These are phyloP conservation scores for Addax nasomaculatus DNA, from an alignment of 2,113 vertebrate species.

Conservation along the genomic window DNA sequence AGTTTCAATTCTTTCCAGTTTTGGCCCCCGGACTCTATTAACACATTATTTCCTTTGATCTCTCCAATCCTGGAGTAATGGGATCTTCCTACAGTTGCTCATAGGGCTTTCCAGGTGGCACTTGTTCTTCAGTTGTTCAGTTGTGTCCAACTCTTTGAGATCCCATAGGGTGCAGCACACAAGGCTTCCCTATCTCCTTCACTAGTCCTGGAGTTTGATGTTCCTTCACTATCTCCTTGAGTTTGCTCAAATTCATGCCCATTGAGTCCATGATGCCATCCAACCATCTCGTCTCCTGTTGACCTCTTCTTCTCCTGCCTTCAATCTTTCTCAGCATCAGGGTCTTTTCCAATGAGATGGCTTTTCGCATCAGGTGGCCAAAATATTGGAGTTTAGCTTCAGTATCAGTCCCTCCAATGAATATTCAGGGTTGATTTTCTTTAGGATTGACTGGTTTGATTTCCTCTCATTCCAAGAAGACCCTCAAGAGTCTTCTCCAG, in stretches of 20 bases:
- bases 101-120: background rate
- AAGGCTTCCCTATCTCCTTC: background rate
- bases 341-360: background rate
- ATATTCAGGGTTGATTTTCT: background rate
- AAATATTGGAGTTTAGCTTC: background rate
- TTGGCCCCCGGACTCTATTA: background rate
- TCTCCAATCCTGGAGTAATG: background rate
- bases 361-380: background rate
- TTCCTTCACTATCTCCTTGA: background rate
- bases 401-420: background rate
- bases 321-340: background rate
- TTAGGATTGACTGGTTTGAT: background rate
- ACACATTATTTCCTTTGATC: background rate
- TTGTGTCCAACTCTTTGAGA: background rate
- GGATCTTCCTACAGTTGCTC: background rate
- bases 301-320: background rate
- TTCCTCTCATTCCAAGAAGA: background rate
- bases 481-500: background rate
- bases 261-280: background rate
- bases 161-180: background rate
- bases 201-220: background rate
- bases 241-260: background rate
- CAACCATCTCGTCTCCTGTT: background rate
- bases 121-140: background rate
- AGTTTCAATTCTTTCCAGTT: background rate